These are phyloP conservation scores for Trichonephila clavata DNA, from an alignment of 1,140 invertebrate genomes.

Conservation along the genomic window DNA sequence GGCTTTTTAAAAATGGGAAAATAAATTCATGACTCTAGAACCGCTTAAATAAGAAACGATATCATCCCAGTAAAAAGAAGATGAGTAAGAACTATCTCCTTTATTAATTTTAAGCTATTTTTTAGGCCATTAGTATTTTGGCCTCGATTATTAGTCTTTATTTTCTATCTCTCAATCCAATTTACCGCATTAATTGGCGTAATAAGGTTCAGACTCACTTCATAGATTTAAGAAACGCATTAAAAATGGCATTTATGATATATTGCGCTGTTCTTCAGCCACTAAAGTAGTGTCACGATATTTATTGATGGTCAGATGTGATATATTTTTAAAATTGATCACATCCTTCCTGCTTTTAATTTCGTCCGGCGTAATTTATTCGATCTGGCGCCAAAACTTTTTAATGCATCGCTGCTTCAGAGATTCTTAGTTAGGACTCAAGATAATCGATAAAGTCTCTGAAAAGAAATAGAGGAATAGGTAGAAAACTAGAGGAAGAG, in stretches of 20 bases:
- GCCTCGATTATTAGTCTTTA: not conserved
- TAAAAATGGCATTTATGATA: conserved; percentile 35
- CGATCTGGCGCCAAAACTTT: conserved; percentile 37
- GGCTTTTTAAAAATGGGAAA: too few species aligned
- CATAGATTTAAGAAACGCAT: not conserved
- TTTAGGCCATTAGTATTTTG: too few species aligned
- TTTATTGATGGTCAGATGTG: conserved; percentile 44
- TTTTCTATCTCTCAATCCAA: not conserved
- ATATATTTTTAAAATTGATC: conserved; percentile 52
- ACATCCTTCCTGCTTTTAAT: conserved; percentile 33
- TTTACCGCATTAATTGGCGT: not conserved
- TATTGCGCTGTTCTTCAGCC: not conserved
- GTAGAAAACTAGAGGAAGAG: not conserved
- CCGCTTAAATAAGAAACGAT: too few species aligned
- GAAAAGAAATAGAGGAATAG: conserved; percentile 24
- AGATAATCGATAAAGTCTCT: conserved; percentile 44
- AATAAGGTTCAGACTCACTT: not conserved
- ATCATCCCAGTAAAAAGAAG: too few species aligned
- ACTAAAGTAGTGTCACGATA: conserved; percentile 36
- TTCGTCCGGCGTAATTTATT: conserved; percentile 52
- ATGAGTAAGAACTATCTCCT: too few species aligned
- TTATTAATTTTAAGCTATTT: too few species aligned
- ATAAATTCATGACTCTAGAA: too few species aligned
- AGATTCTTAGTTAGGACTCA: not conserved
- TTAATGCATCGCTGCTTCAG: conserved; percentile 51